Evolutionary conservation across 2,797 vertebrate genomes (phyloP).

Genomic region (Linurgus olivaceus): DNA sequence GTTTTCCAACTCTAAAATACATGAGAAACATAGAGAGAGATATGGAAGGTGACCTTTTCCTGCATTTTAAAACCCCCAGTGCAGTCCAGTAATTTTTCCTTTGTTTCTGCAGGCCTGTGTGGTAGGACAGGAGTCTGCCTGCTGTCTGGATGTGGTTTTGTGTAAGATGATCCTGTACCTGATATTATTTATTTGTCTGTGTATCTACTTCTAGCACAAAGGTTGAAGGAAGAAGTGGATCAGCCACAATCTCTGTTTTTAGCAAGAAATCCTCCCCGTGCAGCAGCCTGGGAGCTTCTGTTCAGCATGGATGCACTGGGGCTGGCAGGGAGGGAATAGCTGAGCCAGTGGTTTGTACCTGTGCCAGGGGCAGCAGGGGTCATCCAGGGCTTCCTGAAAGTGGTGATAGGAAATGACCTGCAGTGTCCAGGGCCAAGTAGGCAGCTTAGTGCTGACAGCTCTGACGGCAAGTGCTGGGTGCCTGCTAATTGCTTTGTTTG

Average conservation of each 20-base stretch:
- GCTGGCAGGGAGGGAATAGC: no score
- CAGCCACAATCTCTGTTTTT: not conserved
- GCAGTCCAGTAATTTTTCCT: not conserved
- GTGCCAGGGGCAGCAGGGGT: not conserved
- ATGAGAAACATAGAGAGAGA: not conserved
- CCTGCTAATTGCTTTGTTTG: not conserved
- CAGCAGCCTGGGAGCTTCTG: not conserved
- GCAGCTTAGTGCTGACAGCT: not conserved
- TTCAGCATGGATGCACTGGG: fast-evolving
- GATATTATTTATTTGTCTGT: not conserved
- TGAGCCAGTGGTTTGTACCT: not conserved
- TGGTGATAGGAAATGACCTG: fast-evolving
- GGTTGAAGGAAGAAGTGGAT: not conserved
- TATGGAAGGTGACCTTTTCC: not conserved
- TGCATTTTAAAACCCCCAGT: fast-evolving
- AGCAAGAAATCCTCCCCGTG: not conserved
- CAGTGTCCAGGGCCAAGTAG: not conserved
- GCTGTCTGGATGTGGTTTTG: not conserved
- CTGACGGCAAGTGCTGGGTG: not conserved
- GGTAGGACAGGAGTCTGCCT: not conserved
- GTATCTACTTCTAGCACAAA: not conserved
- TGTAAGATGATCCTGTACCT: not conserved
- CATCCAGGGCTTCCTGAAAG: not conserved
- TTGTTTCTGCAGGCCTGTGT: not conserved
- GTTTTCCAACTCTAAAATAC: not conserved